Percentiles rank a stretch among this genome's conserved stretches.
These are phyloP conservation scores for Lipophrys pholis DNA, from an alignment of 2,113 vertebrate genomes.

Conservation along the genomic window DNA sequence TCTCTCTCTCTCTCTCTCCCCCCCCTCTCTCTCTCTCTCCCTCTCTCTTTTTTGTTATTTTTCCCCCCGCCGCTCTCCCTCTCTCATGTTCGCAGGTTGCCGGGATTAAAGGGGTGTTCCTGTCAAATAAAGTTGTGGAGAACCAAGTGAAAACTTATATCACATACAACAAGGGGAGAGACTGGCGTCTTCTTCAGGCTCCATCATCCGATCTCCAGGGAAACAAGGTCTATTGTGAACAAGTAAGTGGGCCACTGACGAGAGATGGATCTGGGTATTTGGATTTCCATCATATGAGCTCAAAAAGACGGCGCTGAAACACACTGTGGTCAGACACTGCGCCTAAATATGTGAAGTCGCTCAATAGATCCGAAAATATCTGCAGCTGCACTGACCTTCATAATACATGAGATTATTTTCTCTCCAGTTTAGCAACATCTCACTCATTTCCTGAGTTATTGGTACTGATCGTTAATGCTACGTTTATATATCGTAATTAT, in stretches of 20 bases:
- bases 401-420: neutral
- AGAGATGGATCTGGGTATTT: slow-evolving; percentile 44
- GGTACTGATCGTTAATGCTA: too few species aligned
- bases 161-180: slow-evolving; percentile 96
- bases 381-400: neutral
- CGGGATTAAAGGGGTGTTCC: slow-evolving; percentile 98
- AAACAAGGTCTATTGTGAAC: slow-evolving; percentile 88
- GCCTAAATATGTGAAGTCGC: slow-evolving; percentile 1
- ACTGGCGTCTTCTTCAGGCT: slow-evolving; percentile 93
- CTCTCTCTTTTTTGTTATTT: slow-evolving; percentile 46
- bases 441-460: neutral
- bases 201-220: slow-evolving; percentile 89
- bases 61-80: slow-evolving; percentile 18
- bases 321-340: neutral
- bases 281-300: slow-evolving; percentile 46
- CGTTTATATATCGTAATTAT: too few species aligned
- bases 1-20: slow-evolving; percentile 27
- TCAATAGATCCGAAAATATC: slow-evolving; percentile 1
- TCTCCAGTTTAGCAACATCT: neutral
- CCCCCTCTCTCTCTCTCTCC: slow-evolving; percentile 29
- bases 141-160: slow-evolving; percentile 97
- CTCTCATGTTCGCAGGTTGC: slow-evolving; percentile 94
- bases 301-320: slow-evolving; percentile 10
- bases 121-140: slow-evolving; percentile 97
- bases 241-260: slow-evolving; percentile 84